Conservation (phyloP, 2,797 vertebrate species). For the Manis javanica region DNA sequence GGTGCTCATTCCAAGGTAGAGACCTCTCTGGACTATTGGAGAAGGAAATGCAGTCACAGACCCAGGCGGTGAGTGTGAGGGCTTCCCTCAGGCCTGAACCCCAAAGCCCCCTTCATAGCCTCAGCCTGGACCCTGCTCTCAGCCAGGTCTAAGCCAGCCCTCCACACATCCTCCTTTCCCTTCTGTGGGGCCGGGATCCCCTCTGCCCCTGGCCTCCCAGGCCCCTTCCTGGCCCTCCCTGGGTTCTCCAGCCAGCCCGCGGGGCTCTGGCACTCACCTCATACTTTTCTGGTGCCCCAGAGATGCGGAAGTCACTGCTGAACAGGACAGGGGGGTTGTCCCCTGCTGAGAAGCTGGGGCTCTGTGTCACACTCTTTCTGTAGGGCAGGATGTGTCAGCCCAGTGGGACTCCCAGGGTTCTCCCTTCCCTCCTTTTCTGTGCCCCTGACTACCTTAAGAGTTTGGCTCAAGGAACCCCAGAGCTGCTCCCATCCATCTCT, state of each 20-base stretch:
- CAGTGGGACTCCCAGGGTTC: neutral
- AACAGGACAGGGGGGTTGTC: conserved; percentile 94
- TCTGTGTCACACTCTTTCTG: conserved; percentile 95
- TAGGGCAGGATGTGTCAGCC: conserved; percentile 82
- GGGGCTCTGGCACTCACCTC: conserved; percentile 77
- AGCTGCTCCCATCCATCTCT: neutral
- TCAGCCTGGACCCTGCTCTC: neutral
- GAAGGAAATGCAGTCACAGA: conserved; percentile 85
- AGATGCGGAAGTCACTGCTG: conserved; percentile 88
- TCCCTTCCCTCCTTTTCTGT: neutral
- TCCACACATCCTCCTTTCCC: neutral
- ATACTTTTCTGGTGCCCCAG: conserved; percentile 83
- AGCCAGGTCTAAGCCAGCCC: neutral
- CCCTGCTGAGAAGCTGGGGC: conserved; percentile 92
- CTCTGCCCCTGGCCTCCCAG: too few species aligned
- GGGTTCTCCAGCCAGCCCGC: neutral
- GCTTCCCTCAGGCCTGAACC: neutral
- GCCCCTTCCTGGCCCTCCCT: neutral
- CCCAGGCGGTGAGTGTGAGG: neutral
- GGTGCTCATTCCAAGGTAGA: conserved; percentile 81
- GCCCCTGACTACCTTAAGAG: neutral
- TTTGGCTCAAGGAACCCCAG: neutral
- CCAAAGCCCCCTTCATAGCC: neutral
- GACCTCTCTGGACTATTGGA: conserved; percentile 85
- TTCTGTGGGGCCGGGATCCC: neutral